Conservation (phyloP, 2,113 vertebrate species). For the Oncorhynchus mykiss region DNA sequence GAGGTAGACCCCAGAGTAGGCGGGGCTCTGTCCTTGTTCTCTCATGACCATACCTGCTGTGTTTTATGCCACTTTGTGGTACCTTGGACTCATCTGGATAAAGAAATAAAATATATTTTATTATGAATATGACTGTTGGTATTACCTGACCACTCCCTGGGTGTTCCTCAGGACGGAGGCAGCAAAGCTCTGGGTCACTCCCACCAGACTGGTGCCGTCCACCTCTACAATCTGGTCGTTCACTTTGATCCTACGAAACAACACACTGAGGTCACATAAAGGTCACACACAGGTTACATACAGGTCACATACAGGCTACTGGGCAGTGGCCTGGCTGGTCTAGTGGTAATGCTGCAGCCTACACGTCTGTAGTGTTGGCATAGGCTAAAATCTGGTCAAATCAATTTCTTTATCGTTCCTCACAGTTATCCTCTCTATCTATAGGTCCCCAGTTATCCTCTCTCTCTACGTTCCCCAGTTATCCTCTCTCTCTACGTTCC, state of each 20-base stretch:
- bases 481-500: no score
- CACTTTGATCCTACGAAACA: conserved; percentile 85
- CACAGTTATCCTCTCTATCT: no score
- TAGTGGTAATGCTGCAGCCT: no score
- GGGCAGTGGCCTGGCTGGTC: background rate
- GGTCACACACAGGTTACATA: background rate
- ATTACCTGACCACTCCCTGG: conserved; percentile 92
- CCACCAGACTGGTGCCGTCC: conserved; percentile 95
- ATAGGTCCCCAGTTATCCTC: no score
- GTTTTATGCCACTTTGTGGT: background rate
- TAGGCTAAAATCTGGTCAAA: no score
- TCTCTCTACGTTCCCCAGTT: no score
- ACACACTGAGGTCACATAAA: background rate
- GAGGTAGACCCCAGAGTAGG: no score
- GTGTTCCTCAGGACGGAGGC: conserved; percentile 98
- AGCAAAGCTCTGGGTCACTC: conserved; percentile 97
- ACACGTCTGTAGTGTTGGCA: no score
- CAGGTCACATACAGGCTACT: background rate
- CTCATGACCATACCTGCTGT: background rate
- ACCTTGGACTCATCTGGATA: no score
- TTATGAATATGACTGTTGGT: background rate
- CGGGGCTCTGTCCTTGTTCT: no score
- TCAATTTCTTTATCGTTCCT: no score
- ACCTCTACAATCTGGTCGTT: conserved; percentile 99
- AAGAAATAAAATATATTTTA: no score